Conservation (phyloP, 2,888 invertebrate genomes). For the Gastracanthus pulcherrimus region DNA sequence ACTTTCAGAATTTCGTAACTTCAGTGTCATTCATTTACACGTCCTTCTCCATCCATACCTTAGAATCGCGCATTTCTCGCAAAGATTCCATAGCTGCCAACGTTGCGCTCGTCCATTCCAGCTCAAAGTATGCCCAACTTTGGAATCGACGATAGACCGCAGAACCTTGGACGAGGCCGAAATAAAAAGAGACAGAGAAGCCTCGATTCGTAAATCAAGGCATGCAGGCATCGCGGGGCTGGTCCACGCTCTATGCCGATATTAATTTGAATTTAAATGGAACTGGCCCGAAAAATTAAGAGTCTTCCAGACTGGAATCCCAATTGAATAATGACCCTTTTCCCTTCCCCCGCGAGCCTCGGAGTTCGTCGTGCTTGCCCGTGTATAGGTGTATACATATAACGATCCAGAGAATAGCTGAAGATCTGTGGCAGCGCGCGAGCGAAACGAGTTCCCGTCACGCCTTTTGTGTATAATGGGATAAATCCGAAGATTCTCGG, state of each 20-base stretch:
- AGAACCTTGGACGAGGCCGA: conserved; percentile 41
- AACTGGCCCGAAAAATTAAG: conserved; percentile 66
- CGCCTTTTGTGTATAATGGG: conserved; percentile 61
- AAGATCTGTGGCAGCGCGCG: neutral
- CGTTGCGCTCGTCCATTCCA: neutral
- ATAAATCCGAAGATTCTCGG: conserved; percentile 48
- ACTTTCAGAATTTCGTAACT: too few species aligned
- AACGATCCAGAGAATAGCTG: neutral
- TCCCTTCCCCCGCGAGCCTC: conserved; percentile 13
- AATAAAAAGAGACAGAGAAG: neutral
- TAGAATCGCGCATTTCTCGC: neutral
- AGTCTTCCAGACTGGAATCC: conserved; percentile 59
- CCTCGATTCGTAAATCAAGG: conserved; percentile 62
- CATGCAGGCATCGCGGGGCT: conserved; percentile 42
- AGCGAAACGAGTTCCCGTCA: conserved; percentile 47
- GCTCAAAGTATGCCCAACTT: conserved; percentile 43
- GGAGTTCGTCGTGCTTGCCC: neutral
- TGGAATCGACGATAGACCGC: conserved; percentile 28
- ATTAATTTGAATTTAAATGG: conserved; percentile 67
- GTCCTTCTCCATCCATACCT: too few species aligned
- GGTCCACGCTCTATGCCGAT: conserved; percentile 60
- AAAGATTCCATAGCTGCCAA: neutral
- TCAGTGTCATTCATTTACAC: too few species aligned
- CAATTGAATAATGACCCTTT: conserved; percentile 62
- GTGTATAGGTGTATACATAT: neutral